phyloP scores from a whole-genome alignment of 2,797 vertebrate genomes.

The Eulemur mongoz region DNA sequence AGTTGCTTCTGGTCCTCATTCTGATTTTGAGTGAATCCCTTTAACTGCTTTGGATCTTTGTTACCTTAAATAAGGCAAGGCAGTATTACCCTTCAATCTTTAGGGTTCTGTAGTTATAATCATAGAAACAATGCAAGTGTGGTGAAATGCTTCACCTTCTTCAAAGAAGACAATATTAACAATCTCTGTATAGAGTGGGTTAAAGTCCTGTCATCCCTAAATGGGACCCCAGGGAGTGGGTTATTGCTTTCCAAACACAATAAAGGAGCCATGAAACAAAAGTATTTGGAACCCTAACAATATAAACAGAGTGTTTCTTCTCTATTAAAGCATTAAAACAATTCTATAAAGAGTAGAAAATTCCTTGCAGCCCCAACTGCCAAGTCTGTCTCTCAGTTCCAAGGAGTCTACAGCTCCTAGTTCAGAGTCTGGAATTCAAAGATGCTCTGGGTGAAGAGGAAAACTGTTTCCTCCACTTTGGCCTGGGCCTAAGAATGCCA shows the following conservation, averaged over 20 bases:
- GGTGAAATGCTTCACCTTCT: constrained; percentile 48
- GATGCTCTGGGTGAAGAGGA: background rate
- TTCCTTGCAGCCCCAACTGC: constrained; percentile 14
- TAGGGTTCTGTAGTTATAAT: constrained; percentile 54
- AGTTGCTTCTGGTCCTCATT: background rate
- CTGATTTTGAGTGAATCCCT: background rate
- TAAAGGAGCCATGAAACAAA: constrained; percentile 64
- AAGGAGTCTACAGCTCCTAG: background rate
- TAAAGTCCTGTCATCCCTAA: constrained; percentile 55
- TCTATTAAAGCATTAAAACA: constrained; percentile 64
- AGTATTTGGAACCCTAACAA: constrained; percentile 69
- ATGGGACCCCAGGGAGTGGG: constrained; percentile 49
- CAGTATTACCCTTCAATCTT: background rate
- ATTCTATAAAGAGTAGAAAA: constrained; percentile 64
- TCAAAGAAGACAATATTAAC: constrained; percentile 39
- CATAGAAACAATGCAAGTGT: constrained; percentile 26
- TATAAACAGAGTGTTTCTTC: constrained; percentile 62
- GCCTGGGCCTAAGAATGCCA: constrained; percentile 30
- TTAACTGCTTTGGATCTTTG: background rate
- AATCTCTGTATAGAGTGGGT: background rate
- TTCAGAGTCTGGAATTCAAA: constrained; percentile 60
- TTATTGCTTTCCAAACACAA: constrained; percentile 70
- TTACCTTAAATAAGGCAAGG: background rate
- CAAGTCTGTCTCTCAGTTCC: constrained; percentile 47
- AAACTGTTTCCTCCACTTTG: background rate